Evolutionary conservation across 2,888 invertebrate species (phyloP).

Genomic region (Ashinkailepas kermadecensis): DNA sequence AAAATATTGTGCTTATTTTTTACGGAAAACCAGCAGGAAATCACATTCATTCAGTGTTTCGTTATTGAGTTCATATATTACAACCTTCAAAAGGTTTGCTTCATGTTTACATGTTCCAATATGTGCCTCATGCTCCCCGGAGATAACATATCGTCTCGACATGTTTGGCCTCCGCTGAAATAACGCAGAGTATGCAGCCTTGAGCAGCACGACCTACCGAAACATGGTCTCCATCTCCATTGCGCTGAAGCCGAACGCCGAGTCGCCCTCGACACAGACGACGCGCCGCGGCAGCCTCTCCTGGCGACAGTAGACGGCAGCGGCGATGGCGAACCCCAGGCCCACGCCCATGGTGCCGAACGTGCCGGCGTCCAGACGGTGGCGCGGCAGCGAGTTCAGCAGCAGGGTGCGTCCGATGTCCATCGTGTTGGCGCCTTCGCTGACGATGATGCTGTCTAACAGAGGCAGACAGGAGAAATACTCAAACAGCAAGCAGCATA

Average conservation of each 20-base stretch:
- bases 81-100: neutral
- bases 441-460: constrained; percentile 76
- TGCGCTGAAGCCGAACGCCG: constrained; percentile 95
- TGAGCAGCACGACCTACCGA: constrained; percentile 43
- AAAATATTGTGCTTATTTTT: too few relatives aligned
- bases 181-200: neutral
- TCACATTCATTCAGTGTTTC: too few relatives aligned
- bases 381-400: constrained; percentile 72
- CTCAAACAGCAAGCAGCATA: too few relatives aligned
- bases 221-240: constrained; percentile 97
- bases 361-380: constrained; percentile 88
- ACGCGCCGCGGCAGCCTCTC: constrained; percentile 71
- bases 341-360: constrained; percentile 98
- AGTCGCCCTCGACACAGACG: constrained; percentile 91
- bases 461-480: too few relatives aligned
- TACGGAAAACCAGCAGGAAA: too few relatives aligned
- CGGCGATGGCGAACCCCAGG: constrained; percentile 82
- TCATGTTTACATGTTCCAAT: too few relatives aligned
- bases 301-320: constrained; percentile 80
- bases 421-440: constrained; percentile 98
- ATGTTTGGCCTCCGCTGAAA: neutral
- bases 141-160: too few relatives aligned
- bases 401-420: constrained; percentile 89
- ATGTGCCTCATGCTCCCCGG: too few relatives aligned
- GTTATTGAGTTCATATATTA: neutral